A percentile compares a stretch with the other conserved stretches of the same genome.
Conservation (phyloP, 2,797 vertebrate species). For the Sphaeramia orbicularis region DNA sequence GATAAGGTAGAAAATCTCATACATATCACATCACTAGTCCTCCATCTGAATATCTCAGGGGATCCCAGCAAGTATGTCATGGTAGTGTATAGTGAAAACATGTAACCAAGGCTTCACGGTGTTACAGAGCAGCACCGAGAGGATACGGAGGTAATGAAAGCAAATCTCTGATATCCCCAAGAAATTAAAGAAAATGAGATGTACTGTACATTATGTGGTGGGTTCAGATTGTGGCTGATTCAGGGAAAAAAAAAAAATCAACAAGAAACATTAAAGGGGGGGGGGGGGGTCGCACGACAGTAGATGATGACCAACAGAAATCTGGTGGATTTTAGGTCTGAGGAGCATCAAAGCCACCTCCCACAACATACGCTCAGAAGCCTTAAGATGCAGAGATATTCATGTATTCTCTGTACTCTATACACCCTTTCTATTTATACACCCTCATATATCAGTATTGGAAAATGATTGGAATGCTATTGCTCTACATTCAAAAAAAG, state of each 20-base stretch:
- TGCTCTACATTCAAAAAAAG: too few relatives aligned
- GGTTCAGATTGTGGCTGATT: constrained; percentile 37
- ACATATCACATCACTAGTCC: constrained; percentile 73
- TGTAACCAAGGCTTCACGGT: constrained; percentile 51
- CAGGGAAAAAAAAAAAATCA: constrained; percentile 36
- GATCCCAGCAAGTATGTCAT: constrained; percentile 60
- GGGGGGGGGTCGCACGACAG: constrained; percentile 28
- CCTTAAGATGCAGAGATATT: constrained; percentile 11
- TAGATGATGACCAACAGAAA: constrained; percentile 36
- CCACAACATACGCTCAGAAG: constrained; percentile 4
- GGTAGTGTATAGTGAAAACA: constrained; percentile 49
- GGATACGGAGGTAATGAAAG: constrained; percentile 49
- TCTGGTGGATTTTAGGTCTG: constrained; percentile 29
- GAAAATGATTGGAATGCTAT: constrained; percentile 45
- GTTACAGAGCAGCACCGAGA: constrained; percentile 35
- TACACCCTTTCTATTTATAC: constrained; percentile 26
- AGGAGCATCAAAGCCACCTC: constrained; percentile 12
- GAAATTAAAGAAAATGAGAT: constrained; percentile 39
- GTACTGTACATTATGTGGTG: constrained; percentile 47
- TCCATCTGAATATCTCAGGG: constrained; percentile 57
- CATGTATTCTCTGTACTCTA: neutral
- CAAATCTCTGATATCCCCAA: constrained; percentile 56
- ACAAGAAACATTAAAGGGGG: constrained; percentile 13
- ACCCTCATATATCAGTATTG: constrained; percentile 20
- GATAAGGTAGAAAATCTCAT: constrained; percentile 76